Percentiles rank a stretch among this genome's conserved stretches.
These are phyloP conservation scores for Drosophila cardini DNA, from an alignment of 1,140 invertebrate genomes.

Conservation along the genomic window DNA sequence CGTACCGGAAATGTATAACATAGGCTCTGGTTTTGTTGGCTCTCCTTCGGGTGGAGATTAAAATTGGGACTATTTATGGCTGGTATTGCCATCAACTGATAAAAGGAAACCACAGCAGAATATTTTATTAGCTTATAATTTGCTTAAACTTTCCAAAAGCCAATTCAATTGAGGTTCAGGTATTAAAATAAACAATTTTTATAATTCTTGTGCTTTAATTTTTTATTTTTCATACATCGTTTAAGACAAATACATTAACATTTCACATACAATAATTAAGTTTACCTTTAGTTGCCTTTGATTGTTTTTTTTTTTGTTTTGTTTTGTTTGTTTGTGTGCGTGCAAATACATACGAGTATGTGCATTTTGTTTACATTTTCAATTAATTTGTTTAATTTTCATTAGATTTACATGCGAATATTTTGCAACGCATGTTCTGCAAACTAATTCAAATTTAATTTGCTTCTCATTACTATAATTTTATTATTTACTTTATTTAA, in stretches of 20 bases:
- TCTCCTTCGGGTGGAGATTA: conserved; percentile 8
- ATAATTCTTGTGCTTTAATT: conserved; percentile 31
- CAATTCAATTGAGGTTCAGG: neutral
- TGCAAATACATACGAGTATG: conserved; percentile 61
- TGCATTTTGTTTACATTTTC: conserved; percentile 30
- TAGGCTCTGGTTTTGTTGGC: conserved; percentile 14
- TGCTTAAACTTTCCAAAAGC: neutral
- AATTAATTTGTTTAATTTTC: conserved; percentile 20
- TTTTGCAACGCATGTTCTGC: conserved; percentile 11
- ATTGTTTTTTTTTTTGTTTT: conserved; percentile 75
- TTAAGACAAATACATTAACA: conserved; percentile 79
- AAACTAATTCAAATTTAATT: conserved; percentile 37
- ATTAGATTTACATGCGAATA: conserved; percentile 27
- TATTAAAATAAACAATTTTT: neutral
- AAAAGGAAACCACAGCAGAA: conserved; percentile 10
- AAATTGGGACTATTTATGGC: conserved; percentile 9
- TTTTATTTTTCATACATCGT: conserved; percentile 72
- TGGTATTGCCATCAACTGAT: conserved; percentile 3
- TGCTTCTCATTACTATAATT: conserved; percentile 13
- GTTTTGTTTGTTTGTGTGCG: conserved; percentile 52
- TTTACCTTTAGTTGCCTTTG: conserved; percentile 73
- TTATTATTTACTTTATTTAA: neutral
- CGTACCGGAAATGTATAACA: conserved; percentile 37
- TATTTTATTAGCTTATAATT: conserved; percentile 16
- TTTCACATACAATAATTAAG: conserved; percentile 80